Evolutionary conservation across 2,113 vertebrate genomes (phyloP).

Genomic region (Vidua macroura): DNA sequence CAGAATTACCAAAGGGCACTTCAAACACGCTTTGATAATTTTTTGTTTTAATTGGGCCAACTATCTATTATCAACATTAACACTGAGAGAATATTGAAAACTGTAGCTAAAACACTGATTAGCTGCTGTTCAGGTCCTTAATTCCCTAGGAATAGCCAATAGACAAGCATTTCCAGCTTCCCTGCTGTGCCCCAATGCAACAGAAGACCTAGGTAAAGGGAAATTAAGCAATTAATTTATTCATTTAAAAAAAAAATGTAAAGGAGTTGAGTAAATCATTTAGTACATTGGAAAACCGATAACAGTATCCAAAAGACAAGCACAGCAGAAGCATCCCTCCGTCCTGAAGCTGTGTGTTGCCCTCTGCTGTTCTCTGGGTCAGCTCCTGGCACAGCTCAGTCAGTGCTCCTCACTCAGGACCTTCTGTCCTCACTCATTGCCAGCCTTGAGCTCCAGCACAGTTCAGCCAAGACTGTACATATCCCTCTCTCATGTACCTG

Average conservation of each 20-base stretch:
- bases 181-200: conserved; percentile 37
- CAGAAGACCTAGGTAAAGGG: conserved; percentile 31
- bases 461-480: not conserved
- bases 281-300: not conserved
- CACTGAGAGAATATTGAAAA: conserved; percentile 54
- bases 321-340: not conserved
- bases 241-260: not conserved
- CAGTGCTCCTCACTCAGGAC: not conserved
- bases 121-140: conserved; percentile 23
- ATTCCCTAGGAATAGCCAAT: conserved; percentile 55
- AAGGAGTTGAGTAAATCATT: not conserved
- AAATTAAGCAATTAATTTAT: conserved; percentile 61
- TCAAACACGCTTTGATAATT: conserved; percentile 64
- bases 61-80: conserved; percentile 68
- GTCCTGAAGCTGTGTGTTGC: not conserved
- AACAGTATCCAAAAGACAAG: not conserved
- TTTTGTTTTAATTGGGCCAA: conserved; percentile 62
- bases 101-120: conserved; percentile 56
- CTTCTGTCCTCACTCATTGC: not conserved
- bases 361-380: not conserved
- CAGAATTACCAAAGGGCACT: conserved; percentile 64
- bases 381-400: not conserved
- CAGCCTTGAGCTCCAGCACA: not conserved
- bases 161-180: conserved; percentile 39
- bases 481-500: not conserved